Conservation (phyloP, 2,113 vertebrate species). For the Sardina pilchardus region DNA sequence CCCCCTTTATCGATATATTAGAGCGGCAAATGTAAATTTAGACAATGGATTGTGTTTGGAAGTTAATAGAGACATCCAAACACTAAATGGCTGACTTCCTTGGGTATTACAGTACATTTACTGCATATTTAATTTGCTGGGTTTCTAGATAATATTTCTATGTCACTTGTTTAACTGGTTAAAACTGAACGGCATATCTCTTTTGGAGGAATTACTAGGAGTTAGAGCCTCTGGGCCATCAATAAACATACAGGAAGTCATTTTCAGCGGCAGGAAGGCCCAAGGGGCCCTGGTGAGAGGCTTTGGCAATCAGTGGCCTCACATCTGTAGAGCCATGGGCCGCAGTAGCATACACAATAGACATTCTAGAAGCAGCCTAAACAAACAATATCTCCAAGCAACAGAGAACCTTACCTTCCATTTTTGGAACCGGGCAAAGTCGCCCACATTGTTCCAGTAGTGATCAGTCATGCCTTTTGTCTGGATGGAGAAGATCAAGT, state of each 20-base stretch:
- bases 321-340: conserved; percentile 1
- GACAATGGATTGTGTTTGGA: background rate
- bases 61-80: background rate
- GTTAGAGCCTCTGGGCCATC: background rate
- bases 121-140: background rate
- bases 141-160: background rate
- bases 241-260: background rate
- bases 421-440: background rate
- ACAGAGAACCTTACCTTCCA: conserved; percentile 10
- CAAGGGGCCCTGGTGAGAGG: background rate
- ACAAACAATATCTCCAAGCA: conserved; percentile 18
- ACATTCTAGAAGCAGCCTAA: conserved; percentile 21
- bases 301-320: background rate
- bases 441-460: background rate
- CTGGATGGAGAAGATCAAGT: conserved; percentile 3
- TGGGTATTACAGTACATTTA: background rate
- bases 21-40: background rate
- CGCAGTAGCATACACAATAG: background rate
- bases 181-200: background rate
- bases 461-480: conserved; percentile 12
- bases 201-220: background rate
- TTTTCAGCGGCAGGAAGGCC: background rate
- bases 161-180: background rate
- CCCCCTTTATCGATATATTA: background rate
- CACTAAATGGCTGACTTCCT: background rate